Evolutionary conservation across 2,797 vertebrate species (phyloP).

Genomic region (Furcifer pardalis): DNA sequence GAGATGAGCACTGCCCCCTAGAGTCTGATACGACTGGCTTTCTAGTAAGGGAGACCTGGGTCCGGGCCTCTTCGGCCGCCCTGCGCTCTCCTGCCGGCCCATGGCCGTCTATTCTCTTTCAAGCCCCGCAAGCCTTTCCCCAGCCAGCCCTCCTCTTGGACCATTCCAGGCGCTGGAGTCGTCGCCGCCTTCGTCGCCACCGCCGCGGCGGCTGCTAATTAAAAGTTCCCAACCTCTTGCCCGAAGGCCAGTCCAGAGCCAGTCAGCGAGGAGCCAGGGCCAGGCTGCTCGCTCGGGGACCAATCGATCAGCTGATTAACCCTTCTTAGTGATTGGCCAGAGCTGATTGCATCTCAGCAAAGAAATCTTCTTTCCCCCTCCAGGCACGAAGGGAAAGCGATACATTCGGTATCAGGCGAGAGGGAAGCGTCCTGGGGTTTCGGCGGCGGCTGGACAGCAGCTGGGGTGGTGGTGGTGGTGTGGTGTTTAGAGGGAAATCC

Average conservation of each 20-base stretch:
- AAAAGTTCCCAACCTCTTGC: slow-evolving; percentile 91
- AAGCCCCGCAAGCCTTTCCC: slow-evolving; percentile 80
- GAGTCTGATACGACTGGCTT: no score
- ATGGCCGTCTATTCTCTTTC: slow-evolving; percentile 90
- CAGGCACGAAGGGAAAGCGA: slow-evolving; percentile 76
- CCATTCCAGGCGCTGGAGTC: slow-evolving; percentile 84
- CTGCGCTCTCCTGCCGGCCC: slow-evolving; percentile 57
- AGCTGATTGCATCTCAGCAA: slow-evolving; percentile 86
- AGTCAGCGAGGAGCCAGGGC: slow-evolving; percentile 80
- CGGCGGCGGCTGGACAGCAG: slow-evolving; percentile 59
- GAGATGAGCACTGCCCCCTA: no score
- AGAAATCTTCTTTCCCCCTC: slow-evolving; percentile 82
- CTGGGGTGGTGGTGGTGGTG: no score
- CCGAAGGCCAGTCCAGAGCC: slow-evolving; percentile 80
- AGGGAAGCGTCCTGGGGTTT: slow-evolving; percentile 46
- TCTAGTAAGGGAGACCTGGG: no score
- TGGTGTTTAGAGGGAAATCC: no score
- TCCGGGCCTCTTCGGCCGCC: no score
- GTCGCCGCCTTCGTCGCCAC: slow-evolving; percentile 77
- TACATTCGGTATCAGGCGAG: slow-evolving; percentile 75
- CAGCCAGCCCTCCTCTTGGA: slow-evolving; percentile 91
- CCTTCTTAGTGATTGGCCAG: slow-evolving; percentile 89
- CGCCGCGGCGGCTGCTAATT: slow-evolving; percentile 87
- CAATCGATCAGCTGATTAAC: slow-evolving; percentile 91
- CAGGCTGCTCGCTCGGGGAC: slow-evolving; percentile 73